A percentile compares a stretch with the other conserved stretches of the same genome.
phyloP scores from a whole-genome alignment of 2,797 vertebrate genomes.

The Cirrhinus mrigala region DNA sequence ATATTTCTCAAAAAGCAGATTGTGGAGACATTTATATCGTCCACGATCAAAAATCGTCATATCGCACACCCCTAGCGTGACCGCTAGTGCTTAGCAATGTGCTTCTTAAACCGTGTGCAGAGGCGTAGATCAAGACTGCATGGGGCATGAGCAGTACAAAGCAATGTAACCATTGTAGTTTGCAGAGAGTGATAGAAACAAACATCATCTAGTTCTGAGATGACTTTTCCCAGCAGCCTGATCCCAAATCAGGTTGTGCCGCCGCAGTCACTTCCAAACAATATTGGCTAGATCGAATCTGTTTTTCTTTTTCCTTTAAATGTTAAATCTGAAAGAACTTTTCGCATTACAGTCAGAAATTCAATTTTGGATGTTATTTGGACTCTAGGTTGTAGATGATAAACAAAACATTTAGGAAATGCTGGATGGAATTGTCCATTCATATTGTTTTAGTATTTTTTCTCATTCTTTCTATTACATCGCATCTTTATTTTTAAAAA shows the following conservation, averaged over 20 bases:
- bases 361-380: constrained; percentile 14
- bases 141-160: constrained; percentile 68
- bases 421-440: constrained; percentile 35
- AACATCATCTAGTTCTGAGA: constrained; percentile 35
- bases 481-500: background rate
- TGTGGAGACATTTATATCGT: too few relatives aligned
- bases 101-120: constrained; percentile 58
- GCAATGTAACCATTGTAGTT: constrained; percentile 65
- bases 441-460: constrained; percentile 22
- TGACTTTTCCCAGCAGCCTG: constrained; percentile 27
- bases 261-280: background rate
- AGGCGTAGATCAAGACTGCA: constrained; percentile 65
- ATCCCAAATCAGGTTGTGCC: background rate
- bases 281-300: constrained; percentile 20
- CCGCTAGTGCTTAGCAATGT: constrained; percentile 62
- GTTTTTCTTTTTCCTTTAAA: constrained; percentile 19
- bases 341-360: background rate
- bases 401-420: constrained; percentile 9
- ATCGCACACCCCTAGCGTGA: too few relatives aligned
- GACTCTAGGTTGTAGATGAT: constrained; percentile 8
- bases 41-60: too few relatives aligned
- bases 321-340: background rate
- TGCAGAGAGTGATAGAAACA: constrained; percentile 49
- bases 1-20: too few relatives aligned
- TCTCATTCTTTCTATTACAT: background rate